Evolutionary conservation across 2,113 vertebrate species (phyloP).

Genomic region (Sylvilagus bachmani): DNA sequence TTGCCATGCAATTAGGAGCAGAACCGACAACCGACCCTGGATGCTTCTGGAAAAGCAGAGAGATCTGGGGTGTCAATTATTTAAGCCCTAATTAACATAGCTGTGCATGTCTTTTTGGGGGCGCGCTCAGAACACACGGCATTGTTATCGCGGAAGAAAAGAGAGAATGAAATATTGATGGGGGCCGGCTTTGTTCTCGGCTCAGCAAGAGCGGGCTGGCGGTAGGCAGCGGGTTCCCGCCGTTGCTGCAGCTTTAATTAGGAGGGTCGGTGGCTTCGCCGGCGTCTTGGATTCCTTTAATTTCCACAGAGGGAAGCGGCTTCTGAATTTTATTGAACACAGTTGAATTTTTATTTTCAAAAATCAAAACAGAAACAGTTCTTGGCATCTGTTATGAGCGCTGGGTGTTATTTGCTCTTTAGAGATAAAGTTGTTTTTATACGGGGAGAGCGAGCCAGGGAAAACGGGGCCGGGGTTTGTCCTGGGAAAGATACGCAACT

Average conservation of each 20-base stretch:
- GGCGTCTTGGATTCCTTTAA: conserved; percentile 94
- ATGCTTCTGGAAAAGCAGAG: conserved; percentile 86
- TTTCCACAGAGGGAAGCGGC: conserved; percentile 95
- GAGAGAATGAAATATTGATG: conserved; percentile 98
- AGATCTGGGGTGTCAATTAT: conserved; percentile 91
- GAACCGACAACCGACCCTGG: conserved; percentile 79
- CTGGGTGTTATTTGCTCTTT: conserved; percentile 93
- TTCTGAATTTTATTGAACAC: conserved; percentile 93
- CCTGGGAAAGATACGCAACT: conserved; percentile 88
- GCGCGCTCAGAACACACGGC: conserved; percentile 90
- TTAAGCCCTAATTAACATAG: conserved; percentile 93
- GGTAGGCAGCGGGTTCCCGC: conserved; percentile 91
- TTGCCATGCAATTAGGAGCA: conserved; percentile 85
- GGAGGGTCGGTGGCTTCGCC: conserved; percentile 92
- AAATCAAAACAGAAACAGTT: conserved; percentile 93
- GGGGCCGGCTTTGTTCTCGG: conserved; percentile 94
- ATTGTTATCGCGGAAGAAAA: conserved; percentile 96
- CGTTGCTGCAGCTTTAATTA: conserved; percentile 97
- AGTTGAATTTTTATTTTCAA: conserved; percentile 93
- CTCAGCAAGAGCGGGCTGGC: conserved; percentile 90
- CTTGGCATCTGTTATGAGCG: conserved; percentile 92
- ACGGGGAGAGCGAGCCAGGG: conserved; percentile 86
- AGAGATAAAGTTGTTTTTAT: conserved; percentile 92
- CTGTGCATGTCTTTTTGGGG: conserved; percentile 91
- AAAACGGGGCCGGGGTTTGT: conserved; percentile 87